Percentiles rank a stretch among this genome's conserved stretches.
Evolutionary conservation across 1,140 invertebrate genomes (phyloP).

Genomic region (Antheraea mylitta): DNA sequence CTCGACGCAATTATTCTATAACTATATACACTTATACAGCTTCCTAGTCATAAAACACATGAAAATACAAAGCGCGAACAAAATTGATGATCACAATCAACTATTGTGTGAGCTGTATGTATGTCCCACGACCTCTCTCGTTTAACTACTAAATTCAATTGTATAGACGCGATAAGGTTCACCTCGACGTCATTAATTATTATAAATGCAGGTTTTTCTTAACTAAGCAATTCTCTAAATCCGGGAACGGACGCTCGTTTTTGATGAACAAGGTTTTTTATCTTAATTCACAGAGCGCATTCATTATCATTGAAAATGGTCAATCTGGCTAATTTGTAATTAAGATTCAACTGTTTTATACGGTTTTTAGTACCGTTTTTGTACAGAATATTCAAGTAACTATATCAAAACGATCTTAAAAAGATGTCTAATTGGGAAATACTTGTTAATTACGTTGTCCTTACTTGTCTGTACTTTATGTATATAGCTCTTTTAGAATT

Average conservation of each 20-base stretch:
- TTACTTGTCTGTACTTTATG: background rate
- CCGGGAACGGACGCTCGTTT: conserved; percentile 18
- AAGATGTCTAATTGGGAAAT: too few relatives aligned
- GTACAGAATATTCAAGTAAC: too few relatives aligned
- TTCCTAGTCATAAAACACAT: conserved; percentile 58
- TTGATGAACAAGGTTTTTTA: conserved; percentile 2
- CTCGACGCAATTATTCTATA: conserved; percentile 11
- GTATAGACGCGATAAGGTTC: conserved; percentile 48
- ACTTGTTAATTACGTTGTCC: background rate
- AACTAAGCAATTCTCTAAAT: conserved; percentile 15
- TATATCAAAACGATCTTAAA: too few relatives aligned
- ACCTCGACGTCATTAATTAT: conserved; percentile 52
- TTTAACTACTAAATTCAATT: conserved; percentile 62
- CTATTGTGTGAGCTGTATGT: conserved; percentile 35
- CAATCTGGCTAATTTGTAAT: background rate
- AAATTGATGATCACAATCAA: conserved; percentile 60
- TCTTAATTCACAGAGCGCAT: background rate
- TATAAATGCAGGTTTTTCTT: conserved; percentile 36
- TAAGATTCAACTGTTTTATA: background rate
- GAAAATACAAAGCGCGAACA: conserved; percentile 52
- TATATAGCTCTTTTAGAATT: background rate
- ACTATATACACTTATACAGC: conserved; percentile 13
- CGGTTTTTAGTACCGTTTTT: background rate
- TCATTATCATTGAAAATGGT: background rate
- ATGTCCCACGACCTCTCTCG: conserved; percentile 60